Evolutionary conservation across 2,113 vertebrate species (phyloP), one percentile per base, ranked within the genome.

Genomic region (Psephotus haematonotus): DNA sequence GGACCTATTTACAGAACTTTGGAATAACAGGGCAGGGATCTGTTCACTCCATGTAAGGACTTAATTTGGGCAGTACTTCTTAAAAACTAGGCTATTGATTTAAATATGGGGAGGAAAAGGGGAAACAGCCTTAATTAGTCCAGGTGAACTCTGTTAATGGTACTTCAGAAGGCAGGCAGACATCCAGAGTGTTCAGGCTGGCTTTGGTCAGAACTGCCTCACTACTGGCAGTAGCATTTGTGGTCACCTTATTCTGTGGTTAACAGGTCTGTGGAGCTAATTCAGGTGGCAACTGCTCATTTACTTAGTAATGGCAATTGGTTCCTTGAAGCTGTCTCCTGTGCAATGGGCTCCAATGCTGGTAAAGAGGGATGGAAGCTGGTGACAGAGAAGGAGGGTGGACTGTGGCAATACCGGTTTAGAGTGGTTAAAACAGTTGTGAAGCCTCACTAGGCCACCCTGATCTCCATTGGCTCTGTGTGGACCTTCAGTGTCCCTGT

Each of bases 391-490:
- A 29, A 28, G 17, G 7, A 39, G 35, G 8, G 12, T 41, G 13
- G 35, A 3, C 82, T 72, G 19, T 80, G 67, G 17, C 39, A 47
- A 7, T 47, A 9, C 44, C 37, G n/a, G 23, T 76, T 62, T 55
- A 25, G 41, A 35, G n/a, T 59, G 53, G 10, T 46, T 81, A 19
- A 39, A 94, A 70, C 12, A 13, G 49, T 22, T 55, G 16, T 10
- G 22, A 78, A 82, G 17, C 41, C 67, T 80, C 44, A 2, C 23
- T 43, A 39, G 31, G 39, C 35, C 33, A 13, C 35, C 17, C 10
- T 75, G 43, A 43, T 35, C 15, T 4, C 37, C 13, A 2, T 52
- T 0, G 0, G 2, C n/a, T 65, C 33, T 44, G 10, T 24, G 41
- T 63, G 37, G 46, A 44, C 55, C 29, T 77, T n/a, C 5, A 0